Evolutionary conservation across 2,888 invertebrate species (phyloP).

Genomic region (Ophion obscuratus): DNA sequence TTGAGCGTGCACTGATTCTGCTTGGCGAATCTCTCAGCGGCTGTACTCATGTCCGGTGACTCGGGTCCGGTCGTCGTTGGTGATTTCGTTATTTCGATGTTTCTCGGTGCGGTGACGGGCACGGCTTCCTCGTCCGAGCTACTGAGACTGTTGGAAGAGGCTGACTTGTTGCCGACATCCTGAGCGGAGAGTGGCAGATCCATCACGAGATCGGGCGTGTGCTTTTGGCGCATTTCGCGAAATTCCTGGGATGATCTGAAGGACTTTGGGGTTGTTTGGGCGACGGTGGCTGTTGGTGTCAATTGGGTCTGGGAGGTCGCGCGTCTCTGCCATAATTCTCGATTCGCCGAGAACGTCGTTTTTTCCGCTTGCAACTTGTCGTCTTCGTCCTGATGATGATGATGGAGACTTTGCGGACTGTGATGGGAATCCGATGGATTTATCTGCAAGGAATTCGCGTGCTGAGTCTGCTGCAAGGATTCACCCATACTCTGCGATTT

Average conservation of each 20-base stretch:
- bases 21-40: conserved; percentile 91
- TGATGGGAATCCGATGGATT: conserved; percentile 53
- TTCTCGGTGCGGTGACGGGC: conserved; percentile 73
- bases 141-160: conserved; percentile 82
- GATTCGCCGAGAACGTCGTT: conserved; percentile 84
- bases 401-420: conserved; percentile 2
- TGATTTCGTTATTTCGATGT: conserved; percentile 81
- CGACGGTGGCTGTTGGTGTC: conserved; percentile 71
- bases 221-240: conserved; percentile 85
- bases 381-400: conserved; percentile 5
- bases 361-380: conserved; percentile 73
- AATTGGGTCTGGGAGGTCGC: conserved; percentile 85
- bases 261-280: conserved; percentile 79
- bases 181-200: conserved; percentile 88
- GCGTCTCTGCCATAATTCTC: conserved; percentile 87
- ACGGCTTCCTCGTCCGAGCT: conserved; percentile 81
- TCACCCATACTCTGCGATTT: conserved; percentile 85
- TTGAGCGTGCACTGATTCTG: conserved; percentile 92
- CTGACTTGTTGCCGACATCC: conserved; percentile 79
- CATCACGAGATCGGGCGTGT: conserved; percentile 93
- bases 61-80: conserved; percentile 84
- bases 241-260: conserved; percentile 83
- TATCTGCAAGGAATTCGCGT: conserved; percentile 66
- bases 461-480: conserved; percentile 65
- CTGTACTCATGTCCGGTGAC: conserved; percentile 89